Evolutionary conservation across 92 coral and sea anemone species (phyloP).

Genomic region (Nematostella vectensis): DNA sequence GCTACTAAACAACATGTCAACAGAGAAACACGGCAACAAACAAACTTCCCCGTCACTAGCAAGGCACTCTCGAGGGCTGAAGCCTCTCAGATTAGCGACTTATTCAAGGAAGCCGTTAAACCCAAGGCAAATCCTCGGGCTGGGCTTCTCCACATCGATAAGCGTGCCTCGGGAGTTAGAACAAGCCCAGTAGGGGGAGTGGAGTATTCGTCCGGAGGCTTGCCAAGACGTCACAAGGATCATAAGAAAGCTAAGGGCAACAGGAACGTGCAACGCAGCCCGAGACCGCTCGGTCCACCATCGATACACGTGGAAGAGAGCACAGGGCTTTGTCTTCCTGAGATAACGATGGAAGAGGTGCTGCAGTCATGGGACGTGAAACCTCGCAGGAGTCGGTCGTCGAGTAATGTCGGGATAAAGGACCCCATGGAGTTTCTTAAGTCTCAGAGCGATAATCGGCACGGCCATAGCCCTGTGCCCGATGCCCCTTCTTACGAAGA

Average conservation of each 20-base stretch:
- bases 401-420: constrained; percentile 27
- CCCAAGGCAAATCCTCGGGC: background rate
- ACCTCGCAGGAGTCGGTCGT: constrained; percentile 29
- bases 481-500: constrained; percentile 44
- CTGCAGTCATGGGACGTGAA: constrained; percentile 64
- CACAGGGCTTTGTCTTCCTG: constrained; percentile 37
- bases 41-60: background rate
- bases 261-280: background rate
- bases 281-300: background rate
- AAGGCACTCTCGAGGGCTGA: background rate
- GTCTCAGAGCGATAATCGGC: constrained; percentile 19
- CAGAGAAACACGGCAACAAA: too few relatives aligned
- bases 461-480: constrained; percentile 12
- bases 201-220: background rate
- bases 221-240: background rate
- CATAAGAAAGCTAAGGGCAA: background rate
- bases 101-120: background rate
- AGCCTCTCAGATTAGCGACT: background rate
- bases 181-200: background rate
- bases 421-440: constrained; percentile 61
- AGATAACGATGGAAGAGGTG: constrained; percentile 72
- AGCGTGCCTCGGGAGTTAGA: background rate
- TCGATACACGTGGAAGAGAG: background rate
- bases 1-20: too few relatives aligned
- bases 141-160: background rate